phyloP scores from a whole-genome alignment of 2,113 vertebrate species.

The Gadus macrocephalus region DNA sequence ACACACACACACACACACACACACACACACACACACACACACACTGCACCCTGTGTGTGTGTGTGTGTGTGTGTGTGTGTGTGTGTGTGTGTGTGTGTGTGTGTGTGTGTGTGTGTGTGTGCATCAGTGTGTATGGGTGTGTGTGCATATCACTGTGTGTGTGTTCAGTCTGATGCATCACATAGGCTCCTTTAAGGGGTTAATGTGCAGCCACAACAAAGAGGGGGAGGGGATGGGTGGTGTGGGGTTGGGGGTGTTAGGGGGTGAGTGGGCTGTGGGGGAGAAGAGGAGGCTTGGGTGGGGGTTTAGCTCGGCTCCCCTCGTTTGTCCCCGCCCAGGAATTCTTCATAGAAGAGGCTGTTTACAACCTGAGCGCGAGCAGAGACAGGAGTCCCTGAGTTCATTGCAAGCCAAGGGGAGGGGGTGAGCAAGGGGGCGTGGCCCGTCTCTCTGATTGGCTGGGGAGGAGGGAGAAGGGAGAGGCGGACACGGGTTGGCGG shows the following conservation, averaged over 20 bases:
- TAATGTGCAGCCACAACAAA: slow-evolving; percentile 63
- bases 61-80: too few relatives aligned
- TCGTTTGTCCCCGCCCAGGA: slow-evolving; percentile 52
- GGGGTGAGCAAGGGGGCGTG: slow-evolving; percentile 10
- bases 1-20: too few relatives aligned
- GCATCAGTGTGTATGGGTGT: too few relatives aligned
- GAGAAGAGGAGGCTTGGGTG: neutral
- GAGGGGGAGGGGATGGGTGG: slow-evolving; percentile 26
- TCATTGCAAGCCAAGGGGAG: slow-evolving; percentile 37
- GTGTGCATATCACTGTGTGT: neutral
- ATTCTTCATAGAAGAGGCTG: slow-evolving; percentile 58
- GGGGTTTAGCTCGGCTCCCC: slow-evolving; percentile 16
- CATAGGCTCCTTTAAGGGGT: slow-evolving; percentile 39
- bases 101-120: too few relatives aligned
- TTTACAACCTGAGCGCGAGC: slow-evolving; percentile 47
- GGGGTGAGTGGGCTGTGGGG: neutral
- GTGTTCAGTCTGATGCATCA: slow-evolving; percentile 1
- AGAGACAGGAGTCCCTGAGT: slow-evolving; percentile 56
- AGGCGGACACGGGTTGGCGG: neutral
- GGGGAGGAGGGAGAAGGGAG: neutral
- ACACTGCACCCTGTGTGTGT: neutral
- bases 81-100: neutral
- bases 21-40: too few relatives aligned
- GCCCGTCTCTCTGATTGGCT: too few relatives aligned
- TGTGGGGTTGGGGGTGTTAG: slow-evolving; percentile 5